Evolutionary conservation across 2,797 vertebrate species (phyloP).

Genomic region (Enoplosus armatus): DNA sequence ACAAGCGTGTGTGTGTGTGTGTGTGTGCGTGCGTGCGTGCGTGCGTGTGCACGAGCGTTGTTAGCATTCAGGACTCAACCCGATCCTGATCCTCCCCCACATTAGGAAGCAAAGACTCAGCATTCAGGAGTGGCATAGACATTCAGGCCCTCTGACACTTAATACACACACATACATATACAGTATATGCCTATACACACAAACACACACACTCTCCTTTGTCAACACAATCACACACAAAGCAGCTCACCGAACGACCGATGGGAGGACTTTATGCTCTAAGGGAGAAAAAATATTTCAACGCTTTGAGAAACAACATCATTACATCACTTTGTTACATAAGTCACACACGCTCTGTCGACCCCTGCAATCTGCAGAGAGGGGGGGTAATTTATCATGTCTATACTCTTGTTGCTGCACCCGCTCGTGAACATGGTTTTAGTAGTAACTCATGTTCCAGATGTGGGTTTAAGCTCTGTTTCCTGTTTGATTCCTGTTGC

Average conservation of each 20-base stretch:
- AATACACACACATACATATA: slow-evolving; percentile 25
- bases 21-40: slow-evolving; percentile 2
- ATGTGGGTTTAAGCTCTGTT: slow-evolving; percentile 40
- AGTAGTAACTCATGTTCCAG: slow-evolving; percentile 35
- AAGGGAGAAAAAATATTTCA: slow-evolving; percentile 49
- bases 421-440: slow-evolving; percentile 16
- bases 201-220: slow-evolving; percentile 18
- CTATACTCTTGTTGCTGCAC: slow-evolving; percentile 22
- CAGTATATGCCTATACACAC: background rate
- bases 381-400: slow-evolving; percentile 48
- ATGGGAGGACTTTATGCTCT: slow-evolving; percentile 48
- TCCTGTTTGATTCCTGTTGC: slow-evolving; percentile 9
- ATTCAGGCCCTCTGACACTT: slow-evolving; percentile 56
- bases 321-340: slow-evolving; percentile 76
- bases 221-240: slow-evolving; percentile 50
- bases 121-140: slow-evolving; percentile 56
- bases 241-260: slow-evolving; percentile 16
- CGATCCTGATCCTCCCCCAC: slow-evolving; percentile 64
- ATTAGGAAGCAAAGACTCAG: slow-evolving; percentile 73
- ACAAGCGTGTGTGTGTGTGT: slow-evolving; percentile 22
- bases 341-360: slow-evolving; percentile 58
- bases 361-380: slow-evolving; percentile 55
- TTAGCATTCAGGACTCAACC: slow-evolving; percentile 72
- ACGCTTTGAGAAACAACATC: slow-evolving; percentile 67
- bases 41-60: slow-evolving; percentile 34